Percentiles rank a stretch among this genome's conserved stretches.
phyloP scores from a whole-genome alignment of 2,888 invertebrate genomes.

The Drosophila falleni region DNA sequence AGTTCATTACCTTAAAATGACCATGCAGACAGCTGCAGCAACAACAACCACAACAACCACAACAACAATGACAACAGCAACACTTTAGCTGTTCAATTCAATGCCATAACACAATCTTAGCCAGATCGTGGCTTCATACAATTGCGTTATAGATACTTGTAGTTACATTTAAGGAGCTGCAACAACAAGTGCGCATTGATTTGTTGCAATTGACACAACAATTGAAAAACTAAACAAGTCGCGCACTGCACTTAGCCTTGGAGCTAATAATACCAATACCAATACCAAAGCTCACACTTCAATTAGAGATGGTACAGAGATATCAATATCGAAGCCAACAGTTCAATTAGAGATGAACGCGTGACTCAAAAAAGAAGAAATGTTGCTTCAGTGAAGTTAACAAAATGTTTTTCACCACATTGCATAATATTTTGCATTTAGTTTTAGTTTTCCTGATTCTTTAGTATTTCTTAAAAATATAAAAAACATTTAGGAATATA shows the following conservation, averaged over 20 bases:
- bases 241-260: constrained; percentile 69
- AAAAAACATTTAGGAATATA: no score
- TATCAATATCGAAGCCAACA: neutral
- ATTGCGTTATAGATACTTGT: constrained; percentile 17
- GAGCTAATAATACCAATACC: constrained; percentile 59
- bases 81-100: constrained; percentile 33
- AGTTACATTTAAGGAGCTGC: constrained; percentile 68
- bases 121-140: constrained; percentile 37
- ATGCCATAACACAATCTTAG: constrained; percentile 51
- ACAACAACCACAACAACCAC: constrained; percentile 13
- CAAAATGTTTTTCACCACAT: neutral
- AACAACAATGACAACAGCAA: neutral
- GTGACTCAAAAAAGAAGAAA: neutral
- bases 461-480: neutral
- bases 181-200: constrained; percentile 57
- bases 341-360: constrained; percentile 8
- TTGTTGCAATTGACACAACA: constrained; percentile 77
- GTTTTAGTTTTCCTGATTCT: neutral
- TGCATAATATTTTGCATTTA: no score
- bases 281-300: constrained; percentile 21
- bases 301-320: constrained; percentile 13
- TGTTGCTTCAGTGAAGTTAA: neutral
- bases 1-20: constrained; percentile 75
- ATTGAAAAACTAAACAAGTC: constrained; percentile 62
- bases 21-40: constrained; percentile 41